Evolutionary conservation across 2,113 vertebrate species (phyloP).

Genomic region (Cathartes aura): DNA sequence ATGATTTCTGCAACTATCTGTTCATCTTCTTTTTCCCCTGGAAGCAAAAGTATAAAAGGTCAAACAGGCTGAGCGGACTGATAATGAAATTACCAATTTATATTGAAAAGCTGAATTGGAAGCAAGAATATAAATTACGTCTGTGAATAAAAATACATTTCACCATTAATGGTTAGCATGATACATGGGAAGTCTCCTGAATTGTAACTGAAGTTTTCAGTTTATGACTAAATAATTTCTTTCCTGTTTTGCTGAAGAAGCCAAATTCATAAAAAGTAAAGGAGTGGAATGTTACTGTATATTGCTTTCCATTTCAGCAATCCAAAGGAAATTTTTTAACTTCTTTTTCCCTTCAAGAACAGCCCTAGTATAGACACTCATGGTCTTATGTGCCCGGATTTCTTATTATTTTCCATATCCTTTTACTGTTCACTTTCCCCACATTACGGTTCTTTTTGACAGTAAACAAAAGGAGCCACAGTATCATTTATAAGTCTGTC

Average conservation of each 20-base stretch:
- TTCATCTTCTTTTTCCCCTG: constrained; percentile 65
- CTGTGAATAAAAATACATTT: not conserved
- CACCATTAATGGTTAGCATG: not conserved
- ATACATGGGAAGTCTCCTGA: not conserved
- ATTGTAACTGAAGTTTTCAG: not conserved
- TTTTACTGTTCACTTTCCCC: not conserved
- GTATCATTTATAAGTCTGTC: constrained; percentile 34
- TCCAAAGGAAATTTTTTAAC: not conserved
- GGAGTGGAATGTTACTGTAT: not conserved
- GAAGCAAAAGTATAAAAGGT: not conserved
- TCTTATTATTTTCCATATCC: not conserved
- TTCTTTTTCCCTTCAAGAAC: not conserved
- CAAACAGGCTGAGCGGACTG: not conserved
- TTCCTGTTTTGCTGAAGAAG: not conserved
- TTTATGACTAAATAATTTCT: not conserved
- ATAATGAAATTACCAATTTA: not conserved
- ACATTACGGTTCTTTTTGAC: not conserved
- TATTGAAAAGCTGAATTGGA: not conserved
- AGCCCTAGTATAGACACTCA: not conserved
- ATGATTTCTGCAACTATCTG: constrained; percentile 84
- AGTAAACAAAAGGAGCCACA: constrained; percentile 28
- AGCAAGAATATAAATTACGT: not conserved
- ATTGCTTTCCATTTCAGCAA: not conserved
- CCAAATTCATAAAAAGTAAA: not conserved
- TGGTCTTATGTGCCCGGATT: rapidly evolving